Evolutionary conservation across 2,888 invertebrate species (phyloP), one percentile per base, ranked within the genome.

Genomic region (Incurvaria masculella): DNA sequence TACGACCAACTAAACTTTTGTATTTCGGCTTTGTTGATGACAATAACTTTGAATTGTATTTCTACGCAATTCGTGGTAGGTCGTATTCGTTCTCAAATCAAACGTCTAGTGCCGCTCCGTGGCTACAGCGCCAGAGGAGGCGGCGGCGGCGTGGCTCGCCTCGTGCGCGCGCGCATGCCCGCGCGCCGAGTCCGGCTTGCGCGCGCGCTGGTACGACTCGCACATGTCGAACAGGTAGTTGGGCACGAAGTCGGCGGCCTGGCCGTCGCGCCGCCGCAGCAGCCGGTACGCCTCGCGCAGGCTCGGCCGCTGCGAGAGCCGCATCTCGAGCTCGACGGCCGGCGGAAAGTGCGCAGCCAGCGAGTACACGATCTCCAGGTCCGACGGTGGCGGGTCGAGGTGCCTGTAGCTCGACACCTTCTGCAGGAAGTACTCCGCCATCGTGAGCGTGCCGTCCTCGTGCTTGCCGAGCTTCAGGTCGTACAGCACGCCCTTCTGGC

Each of bases 221-320:
- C 78, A 78, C 78, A 78, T 78, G 59, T 78, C 78, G 58, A 69
- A 78, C 57, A 78, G 64, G 57, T 78, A 78, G 59, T 78, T 78
- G 45, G 78, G 78, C 51, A 78, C 60, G 57, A 71, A 76, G 55
- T 78, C 75, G 18, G 68, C 61, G 39, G 68, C 58, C 50, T 74
- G 75, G 45, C 75, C 74, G 56, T 78, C 76, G 55, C 75, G 67
- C 47, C 78, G 72, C 21, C 75, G 70, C 47, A 78, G 67, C 56
- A 73, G 59, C 44, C 69, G 68, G 56, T 78, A 78, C 39, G 78
- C 75, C 54, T 76, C 78, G 42, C 76, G 72, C 55, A 78, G 61
- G 53, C 72, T 71, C 38, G 78, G 78, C 59, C 75, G 75, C 41
- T 76, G 73, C 45, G 76, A 67, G 56, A 78, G 59, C 14, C 78